Base-by-base conservation (phyloP, 2,797 vertebrate species). In the Gymnopithys bicolor region DNA sequence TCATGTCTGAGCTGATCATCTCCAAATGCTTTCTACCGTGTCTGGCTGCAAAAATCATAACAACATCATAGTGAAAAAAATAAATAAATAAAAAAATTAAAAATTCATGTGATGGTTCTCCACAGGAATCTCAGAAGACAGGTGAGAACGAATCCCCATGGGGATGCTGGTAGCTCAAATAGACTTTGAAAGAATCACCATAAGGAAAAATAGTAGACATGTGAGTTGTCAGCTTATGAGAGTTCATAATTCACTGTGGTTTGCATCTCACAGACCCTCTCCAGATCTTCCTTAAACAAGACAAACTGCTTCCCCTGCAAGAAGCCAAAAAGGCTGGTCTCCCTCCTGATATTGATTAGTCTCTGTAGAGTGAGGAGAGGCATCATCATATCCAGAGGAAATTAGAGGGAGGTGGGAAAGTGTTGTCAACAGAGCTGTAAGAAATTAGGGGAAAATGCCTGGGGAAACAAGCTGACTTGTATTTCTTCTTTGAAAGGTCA, bases 401-500 rank as follows among this genome's bases (percentile, higher is more conserved):
- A 94, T 86, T 81, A 91, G 68, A 93, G 48, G 51, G 73, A 95
- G 58, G 73, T 81, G 69, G 87, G 89, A 95, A 94, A 78, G 46
- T 80, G 62, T 69, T 92, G 76, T 67, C 87, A 94, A 93, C 35
- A 91, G 82, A 91, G 39, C 66, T 86, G 66, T 84, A 92, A 92
- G 89, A 95, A 91, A 89, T 94, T 62, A 92, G 84, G 84, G 53
- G 69, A 86, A 95, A 85, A 27, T 92, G 66, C 76, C 84, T 86
- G 84, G 53, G 73, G 91, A 92, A 91, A 81, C 55, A 84, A 59
- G 58, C 59, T 63, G 90, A 81, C 76, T 92, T 90, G 68, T 89
- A 89, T 87, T 89, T 94, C 68, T 85, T 91, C 87, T 92, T 87
- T 81, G 82, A 95, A 95, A 96, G 76, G 87, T 78, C 82, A 92